These are phyloP conservation scores for Pandemis heparana DNA, from an alignment of 2,888 invertebrate species.

Conservation along the genomic window DNA sequence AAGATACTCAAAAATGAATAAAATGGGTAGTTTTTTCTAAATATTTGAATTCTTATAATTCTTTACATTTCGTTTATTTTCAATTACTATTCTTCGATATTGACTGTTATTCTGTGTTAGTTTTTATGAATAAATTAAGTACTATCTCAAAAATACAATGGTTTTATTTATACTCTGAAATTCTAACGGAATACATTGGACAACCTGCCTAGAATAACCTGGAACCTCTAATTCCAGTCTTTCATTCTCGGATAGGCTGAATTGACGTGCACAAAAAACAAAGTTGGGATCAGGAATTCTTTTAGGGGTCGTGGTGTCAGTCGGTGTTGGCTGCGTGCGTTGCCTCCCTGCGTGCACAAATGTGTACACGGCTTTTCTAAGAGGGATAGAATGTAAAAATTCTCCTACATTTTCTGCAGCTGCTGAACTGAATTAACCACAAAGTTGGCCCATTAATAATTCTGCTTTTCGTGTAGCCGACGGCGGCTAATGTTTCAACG, in stretches of 20 bases:
- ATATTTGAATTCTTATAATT: too few species aligned
- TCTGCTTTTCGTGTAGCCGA: slow-evolving; percentile 76
- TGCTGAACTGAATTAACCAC: slow-evolving; percentile 70
- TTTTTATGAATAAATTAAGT: too few species aligned
- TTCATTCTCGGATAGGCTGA: background rate
- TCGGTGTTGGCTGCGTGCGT: slow-evolving; percentile 39
- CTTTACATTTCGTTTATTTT: too few species aligned
- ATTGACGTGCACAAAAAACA: background rate
- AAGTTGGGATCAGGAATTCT: slow-evolving; percentile 19
- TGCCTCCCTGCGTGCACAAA: background rate
- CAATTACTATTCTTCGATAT: too few species aligned
- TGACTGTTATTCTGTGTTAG: too few species aligned
- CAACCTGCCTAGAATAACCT: too few species aligned
- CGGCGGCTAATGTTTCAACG: slow-evolving; percentile 74
- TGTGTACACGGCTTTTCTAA: slow-evolving; percentile 37
- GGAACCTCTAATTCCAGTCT: background rate
- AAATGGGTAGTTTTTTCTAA: too few species aligned
- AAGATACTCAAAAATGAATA: too few species aligned
- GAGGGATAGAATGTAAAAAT: slow-evolving; percentile 63
- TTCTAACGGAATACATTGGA: too few species aligned
- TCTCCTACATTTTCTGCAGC: slow-evolving; percentile 72
- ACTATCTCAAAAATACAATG: too few species aligned
- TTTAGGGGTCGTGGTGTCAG: slow-evolving; percentile 29
- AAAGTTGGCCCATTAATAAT: slow-evolving; percentile 81
- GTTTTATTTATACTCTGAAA: too few species aligned